Percentiles rank a stretch among this genome's conserved stretches.
Conservation (phyloP, 2,888 invertebrate species). For the Julus scanicus region DNA sequence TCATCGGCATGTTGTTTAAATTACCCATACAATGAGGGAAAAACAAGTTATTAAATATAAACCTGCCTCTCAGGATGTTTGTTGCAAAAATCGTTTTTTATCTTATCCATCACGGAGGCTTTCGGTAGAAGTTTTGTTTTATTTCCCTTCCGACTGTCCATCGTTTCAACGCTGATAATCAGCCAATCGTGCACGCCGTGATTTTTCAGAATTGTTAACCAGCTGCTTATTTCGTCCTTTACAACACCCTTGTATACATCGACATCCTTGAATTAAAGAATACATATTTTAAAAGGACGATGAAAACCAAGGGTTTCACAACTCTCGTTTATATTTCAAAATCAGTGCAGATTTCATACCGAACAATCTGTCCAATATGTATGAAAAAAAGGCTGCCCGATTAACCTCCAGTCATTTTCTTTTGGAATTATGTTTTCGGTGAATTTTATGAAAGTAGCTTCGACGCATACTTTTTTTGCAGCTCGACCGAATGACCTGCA, state of each 20-base stretch:
- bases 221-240: constrained; percentile 89
- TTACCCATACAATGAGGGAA: neutral
- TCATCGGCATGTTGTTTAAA: neutral
- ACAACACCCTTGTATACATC: constrained; percentile 88
- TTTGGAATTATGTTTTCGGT: constrained; percentile 74
- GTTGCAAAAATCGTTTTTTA: constrained; percentile 90
- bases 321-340: neutral
- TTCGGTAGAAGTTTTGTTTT: constrained; percentile 90
- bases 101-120: constrained; percentile 93
- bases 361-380: constrained; percentile 95
- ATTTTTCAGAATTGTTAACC: constrained; percentile 82
- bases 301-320: neutral
- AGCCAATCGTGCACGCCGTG: constrained; percentile 87
- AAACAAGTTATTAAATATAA: constrained; percentile 50
- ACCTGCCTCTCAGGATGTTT: constrained; percentile 80
- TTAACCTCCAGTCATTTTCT: constrained; percentile 76
- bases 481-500: constrained; percentile 81
- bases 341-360: constrained; percentile 70
- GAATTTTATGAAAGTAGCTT: constrained; percentile 73
- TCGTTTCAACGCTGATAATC: constrained; percentile 90
- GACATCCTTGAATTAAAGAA: constrained; percentile 77
- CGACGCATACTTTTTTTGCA: constrained; percentile 83
- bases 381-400: constrained; percentile 91
- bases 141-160: constrained; percentile 81
- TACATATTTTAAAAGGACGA: neutral